phyloP scores from a whole-genome alignment of 2,797 vertebrate genomes.

The Microcaecilia unicolor region DNA sequence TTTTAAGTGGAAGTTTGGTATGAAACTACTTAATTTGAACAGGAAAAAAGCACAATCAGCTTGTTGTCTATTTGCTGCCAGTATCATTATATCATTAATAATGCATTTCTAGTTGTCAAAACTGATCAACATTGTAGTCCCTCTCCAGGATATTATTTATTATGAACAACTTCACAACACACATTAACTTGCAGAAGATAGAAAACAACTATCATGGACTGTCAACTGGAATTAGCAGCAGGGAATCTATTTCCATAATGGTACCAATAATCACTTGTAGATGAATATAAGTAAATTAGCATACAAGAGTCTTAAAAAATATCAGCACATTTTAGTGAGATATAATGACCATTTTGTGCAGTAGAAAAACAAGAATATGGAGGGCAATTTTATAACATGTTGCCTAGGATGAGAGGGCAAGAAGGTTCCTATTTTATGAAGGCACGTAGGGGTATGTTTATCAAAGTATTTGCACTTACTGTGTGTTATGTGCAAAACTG shows the following conservation, averaged over 20 bases:
- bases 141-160: constrained; percentile 44
- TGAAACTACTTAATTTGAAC: constrained; percentile 26
- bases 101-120: constrained; percentile 59
- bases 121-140: constrained; percentile 44
- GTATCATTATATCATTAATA: constrained; percentile 60
- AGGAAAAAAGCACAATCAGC: constrained; percentile 33
- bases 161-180: constrained; percentile 50
- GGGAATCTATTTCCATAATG: constrained; percentile 10
- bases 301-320: constrained; percentile 34
- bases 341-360: too few species aligned
- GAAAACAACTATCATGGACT: constrained; percentile 41
- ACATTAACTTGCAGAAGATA: constrained; percentile 49
- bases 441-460: too few species aligned
- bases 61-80: constrained; percentile 43
- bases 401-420: too few species aligned
- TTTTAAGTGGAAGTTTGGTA: constrained; percentile 27
- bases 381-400: too few species aligned
- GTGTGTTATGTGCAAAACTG: too few species aligned
- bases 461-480: too few species aligned
- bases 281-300: constrained; percentile 34
- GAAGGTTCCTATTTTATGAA: too few species aligned
- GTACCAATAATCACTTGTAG: constrained; percentile 24
- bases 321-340: too few species aligned
- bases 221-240: constrained; percentile 43
- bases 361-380: too few species aligned